phyloP scores from a whole-genome alignment of 2,113 vertebrate species.

The Cyprinus carpio region DNA sequence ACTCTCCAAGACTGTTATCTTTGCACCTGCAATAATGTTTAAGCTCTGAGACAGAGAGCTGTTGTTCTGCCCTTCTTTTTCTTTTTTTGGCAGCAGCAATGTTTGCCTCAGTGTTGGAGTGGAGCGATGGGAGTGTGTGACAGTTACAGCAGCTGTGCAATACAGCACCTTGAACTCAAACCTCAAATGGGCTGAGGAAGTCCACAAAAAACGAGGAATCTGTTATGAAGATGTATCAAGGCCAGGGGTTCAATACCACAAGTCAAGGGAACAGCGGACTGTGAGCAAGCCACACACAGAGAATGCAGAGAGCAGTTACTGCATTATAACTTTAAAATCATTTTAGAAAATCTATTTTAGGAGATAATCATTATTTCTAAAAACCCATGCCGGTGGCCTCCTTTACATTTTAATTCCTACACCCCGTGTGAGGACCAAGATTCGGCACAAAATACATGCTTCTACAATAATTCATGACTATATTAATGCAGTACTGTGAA shows the following conservation, averaged over 20 bases:
- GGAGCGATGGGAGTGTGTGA: constrained; percentile 44
- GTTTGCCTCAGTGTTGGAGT: constrained; percentile 31
- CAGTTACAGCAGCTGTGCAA: constrained; percentile 45
- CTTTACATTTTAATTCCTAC: background rate
- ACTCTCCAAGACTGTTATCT: constrained; percentile 35
- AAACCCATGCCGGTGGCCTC: background rate
- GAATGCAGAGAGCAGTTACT: background rate
- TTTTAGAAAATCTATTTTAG: background rate
- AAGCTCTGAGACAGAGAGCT: constrained; percentile 33
- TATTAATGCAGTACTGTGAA: background rate
- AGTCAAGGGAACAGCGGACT: constrained; percentile 60
- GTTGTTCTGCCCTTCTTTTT: constrained; percentile 29
- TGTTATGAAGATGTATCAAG: constrained; percentile 53
- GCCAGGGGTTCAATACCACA: constrained; percentile 70
- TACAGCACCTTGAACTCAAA: constrained; percentile 48
- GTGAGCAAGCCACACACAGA: constrained; percentile 29
- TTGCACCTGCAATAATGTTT: constrained; percentile 52
- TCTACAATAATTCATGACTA: no score
- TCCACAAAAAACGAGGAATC: constrained; percentile 34
- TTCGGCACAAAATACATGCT: no score
- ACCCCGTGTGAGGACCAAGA: no score
- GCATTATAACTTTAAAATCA: background rate
- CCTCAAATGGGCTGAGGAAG: constrained; percentile 26
- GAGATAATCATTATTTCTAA: background rate
- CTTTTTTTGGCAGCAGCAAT: constrained; percentile 15